Base-by-base conservation (phyloP, 2,113 vertebrate species). In the Ptilonorhynchus violaceus region DNA sequence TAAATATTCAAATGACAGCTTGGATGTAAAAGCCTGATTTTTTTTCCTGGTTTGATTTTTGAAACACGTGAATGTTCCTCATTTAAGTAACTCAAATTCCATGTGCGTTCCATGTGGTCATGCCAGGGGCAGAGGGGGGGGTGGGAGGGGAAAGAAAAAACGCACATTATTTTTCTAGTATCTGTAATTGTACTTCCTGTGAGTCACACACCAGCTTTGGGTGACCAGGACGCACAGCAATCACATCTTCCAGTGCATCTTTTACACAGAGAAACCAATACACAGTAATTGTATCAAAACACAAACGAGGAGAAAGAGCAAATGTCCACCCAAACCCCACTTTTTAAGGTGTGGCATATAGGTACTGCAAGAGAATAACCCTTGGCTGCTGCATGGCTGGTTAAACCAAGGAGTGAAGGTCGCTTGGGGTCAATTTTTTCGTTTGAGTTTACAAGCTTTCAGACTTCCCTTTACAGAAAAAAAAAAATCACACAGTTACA, bases 171-270 rank as follows among this genome's bases (percentile, higher is more conserved):
- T 50, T 37, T 67, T 50, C 35, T 13, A 21, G 23, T 59, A 13
- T 25, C 68, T 69, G 8, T n/a, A 47, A 16, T 63, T 15, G 10
- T 19, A 41, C 10, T 68, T 78, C 19, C 31, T 28, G 23, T 0
- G 30, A 53, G 9, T 24, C n/a, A 7, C 21, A 1, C 33, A 6
- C 11, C 37, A 56, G 11, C 14, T 25, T 33, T 30, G 30, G 10
- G 24, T 37, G 63, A 46, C 11, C 20, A 49, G 30, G n/a, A 27
- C 35, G 18, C 15, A 0, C 4, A 28, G 10, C 19, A 39, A 9
- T 3, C 44, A 27, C n/a, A 56, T 14, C 4, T 85, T 20, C 31
- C 1, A 15, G 21, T 0, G 3, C 46, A 23, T 6, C 10, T 62
- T 31, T n/a, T 9, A 42, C 16, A 46, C 30, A 17, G 22, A 24